Evolutionary conservation across 2,888 invertebrate species (phyloP), one percentile per base, ranked within the genome.

Genomic region (Beris chalybata): DNA sequence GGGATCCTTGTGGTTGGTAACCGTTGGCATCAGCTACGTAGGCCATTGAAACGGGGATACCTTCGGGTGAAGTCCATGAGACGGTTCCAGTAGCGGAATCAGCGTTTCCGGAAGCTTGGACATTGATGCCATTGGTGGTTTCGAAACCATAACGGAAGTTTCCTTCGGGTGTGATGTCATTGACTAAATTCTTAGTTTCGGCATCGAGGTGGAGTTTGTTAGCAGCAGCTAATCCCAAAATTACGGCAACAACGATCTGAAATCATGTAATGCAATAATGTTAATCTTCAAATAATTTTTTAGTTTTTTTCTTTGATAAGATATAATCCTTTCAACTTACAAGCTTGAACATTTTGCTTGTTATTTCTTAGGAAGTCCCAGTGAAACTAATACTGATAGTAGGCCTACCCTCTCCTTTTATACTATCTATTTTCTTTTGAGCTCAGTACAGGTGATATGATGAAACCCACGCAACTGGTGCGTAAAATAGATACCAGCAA

Each of bases 21-120:
- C 88, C 88, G 72, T 83, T 82, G 73, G 84, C 85, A 76, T 87
- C 77, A 71, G 88, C 87, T 5, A 77, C 73, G 82, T 85, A 88
- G 65, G 72, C 73, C 44, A 84, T 53, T 11, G 74, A 70, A 74
- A 82, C 76, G 0, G 71, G 72, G 38, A 75, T 71, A 44, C 88
- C 88, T 55, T 84, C 84, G 43, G 85, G 85, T 48, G 83, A 81
- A 47, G 83, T 82, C 81, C 85, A 86, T 57, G 79, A 73, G 76
- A 78, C 79, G n/a, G 79, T 75, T 38, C 88, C 88, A 66, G 83
- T 78, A 1, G 83, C 85, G 1, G 71, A 66, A 76, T 82, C 82
- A 70, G 86, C 74, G 57, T 73, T 78, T 71, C 87, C 88, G n/a
- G 74, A 72, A 73, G 86, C 85, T 73, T 86, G 82, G 11, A 76